Base-by-base conservation (phyloP, 2,113 vertebrate genomes). In the Eptesicus fuscus region DNA sequence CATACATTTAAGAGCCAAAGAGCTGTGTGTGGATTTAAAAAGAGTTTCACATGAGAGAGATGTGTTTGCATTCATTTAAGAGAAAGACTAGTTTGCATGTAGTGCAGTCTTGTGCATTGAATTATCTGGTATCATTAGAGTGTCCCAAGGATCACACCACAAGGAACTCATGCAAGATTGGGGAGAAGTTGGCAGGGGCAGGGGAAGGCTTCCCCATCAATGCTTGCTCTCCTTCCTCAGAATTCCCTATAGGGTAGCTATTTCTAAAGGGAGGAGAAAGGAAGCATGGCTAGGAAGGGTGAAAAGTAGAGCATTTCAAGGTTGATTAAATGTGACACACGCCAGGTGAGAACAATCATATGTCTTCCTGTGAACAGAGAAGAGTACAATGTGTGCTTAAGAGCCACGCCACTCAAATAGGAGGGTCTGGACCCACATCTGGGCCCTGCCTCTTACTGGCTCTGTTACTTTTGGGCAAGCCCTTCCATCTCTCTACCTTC, bases 51-150 rank as follows among this genome's bases (percentile, higher is more conserved):
- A 13, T 37, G 30, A 74, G 20, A 87, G 12, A 63, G 47, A 73
- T n/a, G 91, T 63, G 14, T 40, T 69, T 84, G 18, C 8, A 9
- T 91, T 59, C n/a, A 16, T 79, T 63, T 16, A 86, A 90, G n/a
- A 82, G 59, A 91, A 95, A 92, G 51, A 80, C 23, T 18, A 53
- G 49, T 56, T 83, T 53, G 17, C 70, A 49, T 7, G 5, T 14
- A 37, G 13, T 44, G 76, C 1, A 35, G 44, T 76, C 25, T 76
- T 2, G 0, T 9, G 5, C 25, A 77, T 5, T 70, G 49, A 88
- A 53, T 61, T n/a, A 44, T n/a, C 1, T 10, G 42, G 23, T 20
- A 47, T 37, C 1, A 0, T 59, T 61, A 53, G 10, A 53, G 40
- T n/a, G 83, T 47, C 14, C 8, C 49, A 85, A 61, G 51, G 23